These are phyloP conservation scores for Meloe dianella DNA, from an alignment of 2,888 invertebrate genomes.

Conservation along the genomic window DNA sequence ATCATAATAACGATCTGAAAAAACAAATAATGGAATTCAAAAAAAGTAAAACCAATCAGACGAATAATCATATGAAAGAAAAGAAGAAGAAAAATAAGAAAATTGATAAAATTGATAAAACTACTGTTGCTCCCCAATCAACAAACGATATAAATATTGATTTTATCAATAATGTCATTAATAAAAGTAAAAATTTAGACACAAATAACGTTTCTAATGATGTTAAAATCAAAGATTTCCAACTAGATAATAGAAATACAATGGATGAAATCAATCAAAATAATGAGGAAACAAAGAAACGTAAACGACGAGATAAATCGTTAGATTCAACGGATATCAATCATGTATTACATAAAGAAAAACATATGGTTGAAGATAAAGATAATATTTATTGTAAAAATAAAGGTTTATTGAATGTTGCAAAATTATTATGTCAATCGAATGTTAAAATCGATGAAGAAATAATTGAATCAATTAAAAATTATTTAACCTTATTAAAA, in stretches of 20 bases:
- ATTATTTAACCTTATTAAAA: slow-evolving; percentile 33
- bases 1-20: slow-evolving; percentile 24
- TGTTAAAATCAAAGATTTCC: slow-evolving; percentile 13
- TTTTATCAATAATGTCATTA: slow-evolving; percentile 20
- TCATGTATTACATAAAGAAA: slow-evolving; percentile 48
- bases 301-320: slow-evolving; percentile 22
- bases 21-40: slow-evolving; percentile 35
- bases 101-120: too few relatives aligned
- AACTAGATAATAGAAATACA: neutral
- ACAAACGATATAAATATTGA: slow-evolving; percentile 2
- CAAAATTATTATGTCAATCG: slow-evolving; percentile 39
- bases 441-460: slow-evolving; percentile 32
- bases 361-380: slow-evolving; percentile 41
- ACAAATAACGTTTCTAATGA: slow-evolving; percentile 21
- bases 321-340: slow-evolving; percentile 6
- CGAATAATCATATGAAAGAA: slow-evolving; percentile 6
- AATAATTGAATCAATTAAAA: slow-evolving; percentile 33
- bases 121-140: slow-evolving; percentile 3
- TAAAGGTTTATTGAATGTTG: slow-evolving; percentile 48
- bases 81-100: slow-evolving; percentile 20
- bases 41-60: slow-evolving; percentile 16
- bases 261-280: slow-evolving; percentile 18
- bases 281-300: slow-evolving; percentile 18
- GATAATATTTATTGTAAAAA: slow-evolving; percentile 46
- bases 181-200: slow-evolving; percentile 22